Conservation (phyloP, 1,140 invertebrate species). For the Bicyclus anynana region DNA sequence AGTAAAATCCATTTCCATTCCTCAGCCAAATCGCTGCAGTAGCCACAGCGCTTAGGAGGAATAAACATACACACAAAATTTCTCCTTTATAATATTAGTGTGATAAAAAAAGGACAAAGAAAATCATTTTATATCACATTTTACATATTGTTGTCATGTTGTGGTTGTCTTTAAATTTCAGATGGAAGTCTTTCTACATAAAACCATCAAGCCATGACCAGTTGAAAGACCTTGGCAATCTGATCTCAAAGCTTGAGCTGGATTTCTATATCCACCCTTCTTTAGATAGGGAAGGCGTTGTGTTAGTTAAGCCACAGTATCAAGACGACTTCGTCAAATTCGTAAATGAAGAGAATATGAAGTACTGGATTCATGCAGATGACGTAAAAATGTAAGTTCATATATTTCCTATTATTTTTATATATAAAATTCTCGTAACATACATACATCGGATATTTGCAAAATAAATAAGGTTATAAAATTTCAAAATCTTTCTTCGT, state of each 20-base stretch:
- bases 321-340: slow-evolving; percentile 31
- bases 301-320: slow-evolving; percentile 43
- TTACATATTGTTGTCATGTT: no score
- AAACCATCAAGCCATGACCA: slow-evolving; percentile 40
- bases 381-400: slow-evolving; percentile 42
- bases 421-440: no score
- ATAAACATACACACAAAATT: no score
- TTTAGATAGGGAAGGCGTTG: slow-evolving; percentile 34
- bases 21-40: no score
- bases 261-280: slow-evolving; percentile 42
- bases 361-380: slow-evolving; percentile 34
- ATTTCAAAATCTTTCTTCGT: no score
- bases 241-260: slow-evolving; percentile 20
- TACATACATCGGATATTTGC: no score
- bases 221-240: slow-evolving; percentile 10
- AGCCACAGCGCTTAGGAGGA: no score
- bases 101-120: no score
- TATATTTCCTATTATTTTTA: neutral
- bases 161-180: neutral
- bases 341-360: slow-evolving; percentile 28
- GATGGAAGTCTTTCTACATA: slow-evolving; percentile 34
- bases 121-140: no score
- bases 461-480: no score
- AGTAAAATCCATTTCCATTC: no score
- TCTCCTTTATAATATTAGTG: no score